These are phyloP conservation scores for Aspidiotus destructor DNA, from an alignment of 2,888 invertebrate genomes.

Conservation along the genomic window DNA sequence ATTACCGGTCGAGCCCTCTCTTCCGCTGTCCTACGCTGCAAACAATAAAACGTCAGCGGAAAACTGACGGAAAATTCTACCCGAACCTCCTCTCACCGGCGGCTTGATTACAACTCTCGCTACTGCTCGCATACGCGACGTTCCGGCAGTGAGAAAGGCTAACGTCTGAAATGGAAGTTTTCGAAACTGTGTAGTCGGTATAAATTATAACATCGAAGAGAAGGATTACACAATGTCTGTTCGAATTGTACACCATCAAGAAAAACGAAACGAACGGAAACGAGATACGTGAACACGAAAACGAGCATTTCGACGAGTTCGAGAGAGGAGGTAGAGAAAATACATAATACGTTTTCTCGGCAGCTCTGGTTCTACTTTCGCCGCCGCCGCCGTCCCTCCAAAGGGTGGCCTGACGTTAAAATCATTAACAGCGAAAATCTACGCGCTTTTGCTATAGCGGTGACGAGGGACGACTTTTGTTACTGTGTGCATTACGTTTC, in stretches of 20 bases:
- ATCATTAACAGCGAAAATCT: conserved; percentile 25
- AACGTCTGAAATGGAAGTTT: conserved; percentile 23
- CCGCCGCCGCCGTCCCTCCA: neutral
- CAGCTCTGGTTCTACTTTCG: too few species aligned
- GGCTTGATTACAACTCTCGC: conserved; percentile 15
- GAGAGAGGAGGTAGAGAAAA: neutral
- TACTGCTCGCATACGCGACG: neutral
- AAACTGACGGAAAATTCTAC: conserved; percentile 2
- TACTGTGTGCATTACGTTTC: conserved; percentile 6
- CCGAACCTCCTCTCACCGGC: neutral
- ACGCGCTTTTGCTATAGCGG: conserved; percentile 6
- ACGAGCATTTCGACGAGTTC: conserved; percentile 6
- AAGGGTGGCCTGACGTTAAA: conserved; percentile 10
- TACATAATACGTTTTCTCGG: neutral
- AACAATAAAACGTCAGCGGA: conserved; percentile 3
- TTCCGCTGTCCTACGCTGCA: neutral
- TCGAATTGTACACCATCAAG: conserved; percentile 18
- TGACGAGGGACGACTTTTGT: conserved; percentile 17
- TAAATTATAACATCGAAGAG: conserved; percentile 25
- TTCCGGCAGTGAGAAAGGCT: neutral
- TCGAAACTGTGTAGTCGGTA: conserved; percentile 23
- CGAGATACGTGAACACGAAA: conserved; percentile 22
- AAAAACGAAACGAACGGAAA: conserved; percentile 26
- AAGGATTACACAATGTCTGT: conserved; percentile 26
- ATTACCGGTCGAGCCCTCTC: neutral